phyloP scores from a whole-genome alignment of 2,113 vertebrate species.

The Pelodiscus sinensis region DNA sequence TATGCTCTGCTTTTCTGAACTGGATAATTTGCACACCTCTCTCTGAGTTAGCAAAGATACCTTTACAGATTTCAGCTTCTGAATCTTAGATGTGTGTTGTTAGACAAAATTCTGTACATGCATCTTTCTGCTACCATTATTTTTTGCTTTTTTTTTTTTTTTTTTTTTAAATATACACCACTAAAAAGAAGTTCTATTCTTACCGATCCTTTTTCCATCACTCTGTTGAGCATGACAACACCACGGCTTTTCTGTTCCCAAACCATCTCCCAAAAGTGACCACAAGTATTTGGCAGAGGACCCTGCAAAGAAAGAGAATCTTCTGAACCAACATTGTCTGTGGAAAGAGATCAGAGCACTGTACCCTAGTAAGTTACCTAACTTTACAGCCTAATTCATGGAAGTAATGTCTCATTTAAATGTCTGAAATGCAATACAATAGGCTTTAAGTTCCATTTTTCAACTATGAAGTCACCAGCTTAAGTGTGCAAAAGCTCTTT shows the following conservation, averaged over 20 bases:
- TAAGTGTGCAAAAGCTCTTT: neutral
- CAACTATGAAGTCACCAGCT: neutral
- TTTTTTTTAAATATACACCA: neutral
- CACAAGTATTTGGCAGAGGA: slow-evolving; percentile 95
- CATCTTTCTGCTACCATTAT: neutral
- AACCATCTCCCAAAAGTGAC: slow-evolving; percentile 99
- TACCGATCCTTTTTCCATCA: slow-evolving; percentile 98
- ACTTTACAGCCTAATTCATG: neutral
- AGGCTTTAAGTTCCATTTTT: slow-evolving; percentile 11
- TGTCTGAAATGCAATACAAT: neutral
- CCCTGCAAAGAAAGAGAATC: slow-evolving; percentile 83
- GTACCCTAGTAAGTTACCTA: slow-evolving; percentile 20
- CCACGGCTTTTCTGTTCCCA: slow-evolving; percentile 96
- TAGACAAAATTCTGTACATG: neutral
- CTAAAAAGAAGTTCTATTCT: slow-evolving; percentile 57
- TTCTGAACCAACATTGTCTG: slow-evolving; percentile 53
- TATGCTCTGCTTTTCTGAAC: neutral
- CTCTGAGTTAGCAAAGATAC: neutral
- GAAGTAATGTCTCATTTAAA: slow-evolving; percentile 27
- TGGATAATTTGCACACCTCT: neutral
- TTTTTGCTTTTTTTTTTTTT: neutral
- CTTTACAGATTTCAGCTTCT: neutral
- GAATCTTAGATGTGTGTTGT: neutral
- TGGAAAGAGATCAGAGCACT: slow-evolving; percentile 28
- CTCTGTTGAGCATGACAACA: slow-evolving; percentile 98